Evolutionary conservation across 2,888 invertebrate genomes (phyloP).

Genomic region (Lycaena phlaeas): DNA sequence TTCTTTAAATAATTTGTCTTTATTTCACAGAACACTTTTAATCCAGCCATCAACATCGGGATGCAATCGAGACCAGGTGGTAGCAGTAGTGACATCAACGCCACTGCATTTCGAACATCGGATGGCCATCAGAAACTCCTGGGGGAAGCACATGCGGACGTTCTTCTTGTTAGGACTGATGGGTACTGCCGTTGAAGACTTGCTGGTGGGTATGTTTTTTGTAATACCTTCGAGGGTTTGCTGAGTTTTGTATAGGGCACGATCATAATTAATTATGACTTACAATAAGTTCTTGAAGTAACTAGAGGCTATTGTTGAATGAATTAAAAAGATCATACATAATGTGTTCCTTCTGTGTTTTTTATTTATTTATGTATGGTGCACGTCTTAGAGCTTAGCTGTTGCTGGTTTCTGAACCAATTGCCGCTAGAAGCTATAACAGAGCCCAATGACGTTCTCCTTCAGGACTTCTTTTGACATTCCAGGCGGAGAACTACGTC

Average conservation of each 20-base stretch:
- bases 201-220: conserved; percentile 11
- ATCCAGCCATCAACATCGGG: conserved; percentile 41
- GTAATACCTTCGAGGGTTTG: no score
- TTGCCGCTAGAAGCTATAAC: no score
- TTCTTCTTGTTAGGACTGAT: conserved; percentile 72
- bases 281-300: neutral
- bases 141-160: conserved; percentile 67
- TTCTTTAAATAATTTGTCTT: no score
- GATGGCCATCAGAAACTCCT: conserved; percentile 71
- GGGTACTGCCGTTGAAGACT: conserved; percentile 13
- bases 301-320: neutral
- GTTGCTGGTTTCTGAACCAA: no score
- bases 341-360: no score
- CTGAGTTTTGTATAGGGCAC: no score
- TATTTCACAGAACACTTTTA: conserved; percentile 38
- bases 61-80: conserved; percentile 33
- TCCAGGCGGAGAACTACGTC: conserved; percentile 45
- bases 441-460: no score
- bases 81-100: conserved; percentile 70
- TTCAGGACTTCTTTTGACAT: no score
- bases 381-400: no score
- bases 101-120: conserved; percentile 62
- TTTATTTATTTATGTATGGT: no score
- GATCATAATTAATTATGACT: no score
- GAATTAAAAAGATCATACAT: no score